A percentile compares a stretch with the other conserved stretches of the same genome.
These are phyloP conservation scores for Brotula barbata DNA, from an alignment of 2,797 vertebrate species.

Conservation along the genomic window DNA sequence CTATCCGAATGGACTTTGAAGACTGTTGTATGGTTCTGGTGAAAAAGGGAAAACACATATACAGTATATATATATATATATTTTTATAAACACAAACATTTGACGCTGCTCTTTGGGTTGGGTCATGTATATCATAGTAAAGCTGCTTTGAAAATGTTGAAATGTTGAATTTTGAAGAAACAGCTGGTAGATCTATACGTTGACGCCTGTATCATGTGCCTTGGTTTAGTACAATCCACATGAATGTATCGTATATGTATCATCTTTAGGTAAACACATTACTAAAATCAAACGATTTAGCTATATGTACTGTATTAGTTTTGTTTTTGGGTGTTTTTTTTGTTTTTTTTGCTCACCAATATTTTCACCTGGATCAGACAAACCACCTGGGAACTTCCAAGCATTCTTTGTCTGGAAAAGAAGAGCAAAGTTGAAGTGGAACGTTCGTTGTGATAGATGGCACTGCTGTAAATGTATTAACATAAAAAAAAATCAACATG, in stretches of 20 bases:
- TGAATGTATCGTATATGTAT: constrained; percentile 65
- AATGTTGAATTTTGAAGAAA: constrained; percentile 44
- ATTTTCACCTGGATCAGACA: constrained; percentile 92
- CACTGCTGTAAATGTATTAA: constrained; percentile 58
- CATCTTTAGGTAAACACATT: constrained; percentile 18
- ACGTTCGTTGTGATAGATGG: constrained; percentile 17
- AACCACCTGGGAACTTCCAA: constrained; percentile 96
- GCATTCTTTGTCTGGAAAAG: constrained; percentile 83
- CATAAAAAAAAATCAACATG: not conserved
- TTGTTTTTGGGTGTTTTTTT: too few species aligned
- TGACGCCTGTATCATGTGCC: constrained; percentile 25
- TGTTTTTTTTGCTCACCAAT: constrained; percentile 83
- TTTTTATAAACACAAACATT: constrained; percentile 32
- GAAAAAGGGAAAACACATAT: constrained; percentile 17
- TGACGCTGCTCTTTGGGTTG: constrained; percentile 59
- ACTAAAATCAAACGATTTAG: constrained; percentile 21
- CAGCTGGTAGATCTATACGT: constrained; percentile 5
- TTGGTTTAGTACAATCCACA: constrained; percentile 53
- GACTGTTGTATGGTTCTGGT: constrained; percentile 1
- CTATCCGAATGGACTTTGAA: constrained; percentile 20
- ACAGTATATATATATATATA: constrained; percentile 34
- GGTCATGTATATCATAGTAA: constrained; percentile 47
- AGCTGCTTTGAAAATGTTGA: constrained; percentile 66
- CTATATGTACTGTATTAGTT: constrained; percentile 54
- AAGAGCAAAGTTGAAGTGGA: constrained; percentile 28